Conservation (phyloP, 2,888 invertebrate species). For the Scotopteryx bipunctaria region DNA sequence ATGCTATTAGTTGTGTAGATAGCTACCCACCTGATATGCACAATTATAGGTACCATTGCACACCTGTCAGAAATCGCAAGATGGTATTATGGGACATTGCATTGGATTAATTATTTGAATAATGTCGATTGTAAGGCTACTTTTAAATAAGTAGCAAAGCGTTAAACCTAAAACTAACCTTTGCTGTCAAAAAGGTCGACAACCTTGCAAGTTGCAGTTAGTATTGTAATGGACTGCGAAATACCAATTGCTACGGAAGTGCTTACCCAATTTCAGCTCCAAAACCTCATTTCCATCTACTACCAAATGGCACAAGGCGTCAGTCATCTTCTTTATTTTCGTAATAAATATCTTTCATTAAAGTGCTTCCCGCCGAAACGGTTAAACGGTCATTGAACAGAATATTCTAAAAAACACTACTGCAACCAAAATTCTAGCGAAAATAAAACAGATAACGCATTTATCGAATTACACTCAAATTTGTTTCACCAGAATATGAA, state of each 20-base stretch:
- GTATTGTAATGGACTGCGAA: background rate
- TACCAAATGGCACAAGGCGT: conserved; percentile 76
- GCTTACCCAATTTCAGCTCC: conserved; percentile 57
- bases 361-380: conserved; percentile 33
- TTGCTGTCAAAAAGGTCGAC: conserved; percentile 17
- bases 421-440: background rate
- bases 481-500: too few species aligned
- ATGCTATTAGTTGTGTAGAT: too few species aligned
- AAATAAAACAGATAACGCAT: background rate
- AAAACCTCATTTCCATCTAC: conserved; percentile 83
- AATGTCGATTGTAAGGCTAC: too few species aligned
- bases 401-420: too few species aligned
- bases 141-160: background rate
- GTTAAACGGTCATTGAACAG: conserved; percentile 21
- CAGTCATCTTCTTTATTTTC: conserved; percentile 65
- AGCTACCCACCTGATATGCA: too few species aligned
- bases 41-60: too few species aligned
- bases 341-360: conserved; percentile 2
- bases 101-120: too few species aligned
- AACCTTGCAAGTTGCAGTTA: conserved; percentile 1
- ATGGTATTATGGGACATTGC: too few species aligned
- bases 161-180: conserved; percentile 2
- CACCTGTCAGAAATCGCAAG: background rate
- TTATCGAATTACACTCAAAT: background rate
- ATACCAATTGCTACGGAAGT: too few species aligned